Evolutionary conservation across 2,888 invertebrate species (phyloP), one percentile per base, ranked within the genome.

Genomic region (Rotaria sp.): DNA sequence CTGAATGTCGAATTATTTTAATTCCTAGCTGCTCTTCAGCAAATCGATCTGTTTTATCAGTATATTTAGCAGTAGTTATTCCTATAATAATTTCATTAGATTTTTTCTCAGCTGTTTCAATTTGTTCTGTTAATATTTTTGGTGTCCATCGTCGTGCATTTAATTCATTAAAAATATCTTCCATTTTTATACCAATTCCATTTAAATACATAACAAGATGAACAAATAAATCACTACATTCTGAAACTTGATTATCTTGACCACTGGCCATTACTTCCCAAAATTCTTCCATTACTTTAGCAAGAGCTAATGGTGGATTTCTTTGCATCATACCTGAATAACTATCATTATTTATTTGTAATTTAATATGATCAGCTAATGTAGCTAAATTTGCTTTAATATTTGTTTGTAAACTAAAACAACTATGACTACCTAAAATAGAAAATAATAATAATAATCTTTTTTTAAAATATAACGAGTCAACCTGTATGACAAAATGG

Each of bases 141-240:
- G 5, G 8, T 55, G 5, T 35, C 67, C 67, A 67, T 67, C 67
- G 67, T 35, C 67, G 67, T 35, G 30, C 4, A 67, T 67, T 67
- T 35, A 67, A 35, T 67, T 67, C 67, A 67, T 67, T 67, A 35
- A 5, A 67, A 35, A 67, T 67, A 21, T 67, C 67, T 67, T 67
- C 67, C 1, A 35, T 67, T 35, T 30, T 30, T 67, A 67, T 67
- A 30, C 67, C 67, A 1, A 67, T 67, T 4, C 67, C 67, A 67
- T 67, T 67, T 15, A 67, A 35, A 67, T 67, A 67, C 67, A 67
- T n/a, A n/a, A n/a, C n/a, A n/a, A n/a, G n/a, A n/a, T n/a, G n/a
- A n/a, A n/a, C n/a, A n/a, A n/a, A n/a, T n/a, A n/a, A n/a, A n/a
- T n/a, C n/a, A n/a, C n/a, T n/a, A n/a, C n/a, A n/a, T n/a, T n/a